Conservation (phyloP, 2,113 vertebrate genomes). For the Mustela nigripes region DNA sequence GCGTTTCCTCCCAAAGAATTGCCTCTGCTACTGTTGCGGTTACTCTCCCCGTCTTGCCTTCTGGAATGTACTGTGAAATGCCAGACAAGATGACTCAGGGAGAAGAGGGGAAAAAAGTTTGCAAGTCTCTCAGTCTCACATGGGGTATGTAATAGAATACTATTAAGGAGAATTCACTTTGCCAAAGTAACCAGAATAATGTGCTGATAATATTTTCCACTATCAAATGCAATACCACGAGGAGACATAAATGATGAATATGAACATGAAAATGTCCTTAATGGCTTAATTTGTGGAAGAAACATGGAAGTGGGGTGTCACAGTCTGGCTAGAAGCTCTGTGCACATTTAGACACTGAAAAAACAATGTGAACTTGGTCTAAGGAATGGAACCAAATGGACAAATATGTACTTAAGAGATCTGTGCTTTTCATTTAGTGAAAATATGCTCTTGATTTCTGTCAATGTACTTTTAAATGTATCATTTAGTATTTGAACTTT, state of each 20-base stretch:
- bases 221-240: slow-evolving; percentile 59
- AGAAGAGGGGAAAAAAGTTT: slow-evolving; percentile 15
- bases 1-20: slow-evolving; percentile 40
- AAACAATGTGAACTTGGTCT: slow-evolving; percentile 50
- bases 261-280: slow-evolving; percentile 44
- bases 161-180: slow-evolving; percentile 66
- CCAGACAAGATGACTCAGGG: slow-evolving; percentile 80
- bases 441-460: slow-evolving; percentile 67
- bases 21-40: slow-evolving; percentile 75
- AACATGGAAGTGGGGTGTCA: slow-evolving; percentile 53
- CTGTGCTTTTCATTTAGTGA: slow-evolving; percentile 72
- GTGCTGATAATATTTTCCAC: slow-evolving; percentile 82
- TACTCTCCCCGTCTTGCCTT: slow-evolving; percentile 25
- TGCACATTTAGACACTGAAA: slow-evolving; percentile 41
- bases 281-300: slow-evolving; percentile 60
- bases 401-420: slow-evolving; percentile 56
- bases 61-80: slow-evolving; percentile 69
- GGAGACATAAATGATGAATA: slow-evolving; percentile 53
- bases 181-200: slow-evolving; percentile 72
- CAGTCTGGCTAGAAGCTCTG: slow-evolving; percentile 50
- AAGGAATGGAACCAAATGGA: slow-evolving; percentile 62
- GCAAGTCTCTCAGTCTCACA: slow-evolving; percentile 60
- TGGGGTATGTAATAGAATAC: slow-evolving; percentile 64
- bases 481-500: slow-evolving; percentile 67
- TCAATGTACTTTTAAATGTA: slow-evolving; percentile 58